Percentiles rank a stretch among this genome's conserved stretches.
These are phyloP conservation scores for Pseudochirops cupreus DNA, from an alignment of 2,797 vertebrate genomes.

Conservation along the genomic window DNA sequence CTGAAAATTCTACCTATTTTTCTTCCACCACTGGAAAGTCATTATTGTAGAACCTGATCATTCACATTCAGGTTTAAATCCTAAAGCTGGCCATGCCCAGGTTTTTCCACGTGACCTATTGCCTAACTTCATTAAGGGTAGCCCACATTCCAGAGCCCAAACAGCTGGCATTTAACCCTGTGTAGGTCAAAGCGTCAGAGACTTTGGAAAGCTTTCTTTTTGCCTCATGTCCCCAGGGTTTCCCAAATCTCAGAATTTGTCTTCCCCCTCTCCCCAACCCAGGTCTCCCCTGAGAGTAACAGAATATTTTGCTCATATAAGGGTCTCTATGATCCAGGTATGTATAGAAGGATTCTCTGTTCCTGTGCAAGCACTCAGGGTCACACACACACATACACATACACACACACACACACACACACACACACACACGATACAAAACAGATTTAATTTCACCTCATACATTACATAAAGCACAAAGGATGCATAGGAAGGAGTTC, in stretches of 20 bases:
- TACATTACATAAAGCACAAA: background rate
- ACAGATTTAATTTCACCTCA: background rate
- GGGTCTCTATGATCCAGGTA: background rate
- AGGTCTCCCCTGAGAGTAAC: background rate
- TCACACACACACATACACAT: too few relatives aligned
- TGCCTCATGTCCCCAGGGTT: background rate
- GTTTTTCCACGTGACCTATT: background rate
- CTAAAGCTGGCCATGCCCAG: background rate
- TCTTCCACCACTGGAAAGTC: background rate
- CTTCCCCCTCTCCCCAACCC: background rate
- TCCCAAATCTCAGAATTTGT: background rate
- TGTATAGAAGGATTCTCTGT: background rate
- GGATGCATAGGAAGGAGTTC: background rate
- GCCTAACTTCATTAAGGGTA: background rate
- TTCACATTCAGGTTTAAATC: background rate
- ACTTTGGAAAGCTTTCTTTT: background rate
- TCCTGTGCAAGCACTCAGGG: background rate
- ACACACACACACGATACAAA: background rate
- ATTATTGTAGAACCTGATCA: background rate
- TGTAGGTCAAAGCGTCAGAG: background rate
- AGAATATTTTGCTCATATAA: background rate
- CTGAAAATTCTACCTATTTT: background rate
- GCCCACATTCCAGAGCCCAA: background rate
- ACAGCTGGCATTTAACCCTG: background rate
- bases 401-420: background rate